Base-by-base conservation (phyloP, 2,888 invertebrate genomes). In the Cotesia congregata region DNA sequence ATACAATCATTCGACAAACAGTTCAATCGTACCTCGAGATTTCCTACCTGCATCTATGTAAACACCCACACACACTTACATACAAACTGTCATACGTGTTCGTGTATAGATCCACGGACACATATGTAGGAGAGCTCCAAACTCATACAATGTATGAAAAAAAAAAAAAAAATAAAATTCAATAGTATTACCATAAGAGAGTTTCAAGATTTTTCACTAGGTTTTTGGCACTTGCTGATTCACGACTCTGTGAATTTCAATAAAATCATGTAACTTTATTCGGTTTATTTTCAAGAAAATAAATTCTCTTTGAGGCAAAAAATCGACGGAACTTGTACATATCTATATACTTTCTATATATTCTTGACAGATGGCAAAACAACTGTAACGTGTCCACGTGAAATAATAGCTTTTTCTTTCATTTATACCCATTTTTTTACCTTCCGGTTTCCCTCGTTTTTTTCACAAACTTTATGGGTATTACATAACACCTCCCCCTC, bases 181-280 rank as follows among this genome's bases (percentile, higher is more conserved):
- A 12, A 50, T 65, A 12, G 65, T 38, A 65, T 20, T 20, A 65
- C 38, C 30, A 30, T 65, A 30, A 30, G 38, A 38, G 38, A 68
- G 15, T 74, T 59, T 60, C 74, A 62, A 60, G 62, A 62, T 68
- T 62, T 61, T 60, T 39, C 50, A 50, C 50, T 64, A 15, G 9
- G n/a, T 68, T 41, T 68, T 68, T 38, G 62, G 62, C 68, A 74
- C 60, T 74, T 74, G 67, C 68, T n/a, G 6, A 67, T 71, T 67
- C 67, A 75, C 71, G 75, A 71, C 67, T 75, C 67, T 67, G 71
- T 71, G 60, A 75, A 71, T 71, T 75, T 75, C 75, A 61, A 75
- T 75, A 71, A 75, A 71, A 75, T 38, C 59, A 17, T 39, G 38
- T 38, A 75, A 71, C 65, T 71, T 65, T 71, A 20, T 62, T 6